These are phyloP conservation scores for Clunio marinus DNA, from an alignment of 2,888 invertebrate genomes.

Conservation along the genomic window DNA sequence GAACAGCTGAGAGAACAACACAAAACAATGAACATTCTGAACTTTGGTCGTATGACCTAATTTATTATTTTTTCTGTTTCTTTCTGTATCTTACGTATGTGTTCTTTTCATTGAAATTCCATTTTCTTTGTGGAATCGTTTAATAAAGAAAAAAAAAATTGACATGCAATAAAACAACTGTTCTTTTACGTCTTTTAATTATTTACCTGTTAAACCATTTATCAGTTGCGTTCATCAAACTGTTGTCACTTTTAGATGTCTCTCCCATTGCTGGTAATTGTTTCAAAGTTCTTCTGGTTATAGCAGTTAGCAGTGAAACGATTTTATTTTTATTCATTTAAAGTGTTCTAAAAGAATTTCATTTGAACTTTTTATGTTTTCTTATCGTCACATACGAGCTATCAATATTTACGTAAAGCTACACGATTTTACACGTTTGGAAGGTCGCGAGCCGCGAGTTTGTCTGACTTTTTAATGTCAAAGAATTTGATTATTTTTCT, in stretches of 20 bases:
- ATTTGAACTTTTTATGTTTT: background rate
- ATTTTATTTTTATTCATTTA: conserved; percentile 7
- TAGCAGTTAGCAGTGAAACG: background rate
- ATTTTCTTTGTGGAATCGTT: too few species aligned
- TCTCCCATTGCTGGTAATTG: conserved; percentile 15
- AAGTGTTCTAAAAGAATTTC: background rate
- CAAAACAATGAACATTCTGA: background rate
- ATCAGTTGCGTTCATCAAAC: conserved; percentile 20
- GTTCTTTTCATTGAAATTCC: too few species aligned
- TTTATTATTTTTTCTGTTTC: background rate
- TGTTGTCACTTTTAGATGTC: background rate
- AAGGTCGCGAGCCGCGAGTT: conserved; percentile 23
- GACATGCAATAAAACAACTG: background rate
- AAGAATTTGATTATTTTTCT: too few species aligned
- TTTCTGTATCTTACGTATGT: background rate
- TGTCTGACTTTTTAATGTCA: too few species aligned
- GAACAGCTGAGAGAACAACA: background rate
- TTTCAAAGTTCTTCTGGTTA: background rate
- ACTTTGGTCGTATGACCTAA: background rate
- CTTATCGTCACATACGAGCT: background rate
- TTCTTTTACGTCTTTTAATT: background rate
- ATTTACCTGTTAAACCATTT: conserved; percentile 32
- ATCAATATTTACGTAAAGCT: background rate
- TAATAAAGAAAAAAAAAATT: background rate
- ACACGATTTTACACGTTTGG: background rate